Base-by-base conservation (phyloP, 2,888 invertebrate species). In the Sussaba pulchella region DNA sequence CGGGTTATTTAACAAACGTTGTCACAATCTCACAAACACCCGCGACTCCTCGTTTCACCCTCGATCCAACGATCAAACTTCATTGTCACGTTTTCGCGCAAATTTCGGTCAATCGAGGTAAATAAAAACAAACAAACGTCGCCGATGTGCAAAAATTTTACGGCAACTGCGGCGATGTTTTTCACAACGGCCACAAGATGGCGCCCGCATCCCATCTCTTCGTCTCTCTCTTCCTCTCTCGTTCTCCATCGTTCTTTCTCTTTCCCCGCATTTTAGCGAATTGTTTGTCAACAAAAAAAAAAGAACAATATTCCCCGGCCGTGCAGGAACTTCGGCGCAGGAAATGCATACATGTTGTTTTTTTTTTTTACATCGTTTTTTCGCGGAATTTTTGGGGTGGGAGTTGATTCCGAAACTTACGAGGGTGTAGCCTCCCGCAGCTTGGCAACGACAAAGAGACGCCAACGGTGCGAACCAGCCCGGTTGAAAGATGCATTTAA, bases 241-340 rank as follows among this genome's bases (percentile, higher is more conserved):
- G 54, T 47, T 54, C 75, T 31, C 10, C 45, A 45, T 17, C 45
- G 43, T 17, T 39, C 45, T 31, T 10, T n/a, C 39, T 64, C 57
- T 72, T 50, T 45, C 6, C 45, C 26, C 61, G 31, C 50, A 78
- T 57, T 69, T 73, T 64, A 47, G 9, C 80, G 79, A 74, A 84
- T 84, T 86, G 85, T 87, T 88, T 86, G 84, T 85, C 84, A 86
- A 86, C 87, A 87, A 71, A 83, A 85, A 80, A 83, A 73, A 81
- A 79, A 12, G n/a, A n/a, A n/a, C n/a, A n/a, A n/a, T n/a, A n/a
- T n/a, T n/a, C n/a, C 26, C n/a, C 43, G 43, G 1, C n/a, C n/a
- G 14, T 12, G 26, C 24, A 0, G 52, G 2, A 31, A 31, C 31
- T 3, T 1, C 26, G 52, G 1, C 6, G 24, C 0, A 3, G 4